Percentiles rank a stretch among this genome's conserved stretches.
Evolutionary conservation across 2,888 invertebrate species (phyloP).

Genomic region (Epistrophe eligans): DNA sequence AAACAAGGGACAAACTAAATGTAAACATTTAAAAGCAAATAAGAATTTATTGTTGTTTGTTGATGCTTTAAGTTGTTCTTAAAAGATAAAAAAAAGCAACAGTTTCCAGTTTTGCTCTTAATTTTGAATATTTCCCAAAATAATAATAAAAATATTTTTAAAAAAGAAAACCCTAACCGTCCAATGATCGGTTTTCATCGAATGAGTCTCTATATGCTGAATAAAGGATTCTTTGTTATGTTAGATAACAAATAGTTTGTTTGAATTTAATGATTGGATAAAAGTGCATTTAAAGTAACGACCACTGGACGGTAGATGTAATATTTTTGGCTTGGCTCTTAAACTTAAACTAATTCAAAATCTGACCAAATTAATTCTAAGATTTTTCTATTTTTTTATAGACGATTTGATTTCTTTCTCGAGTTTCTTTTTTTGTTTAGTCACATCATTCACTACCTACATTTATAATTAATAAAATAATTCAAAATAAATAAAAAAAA

Average conservation of each 20-base stretch:
- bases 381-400: conserved; percentile 53
- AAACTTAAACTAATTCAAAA: conserved; percentile 37
- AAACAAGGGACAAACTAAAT: conserved; percentile 40
- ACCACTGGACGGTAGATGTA: conserved; percentile 61
- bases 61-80: conserved; percentile 33
- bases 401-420: neutral
- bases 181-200: conserved; percentile 73
- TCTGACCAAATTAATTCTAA: conserved; percentile 69
- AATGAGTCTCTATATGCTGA: conserved; percentile 47
- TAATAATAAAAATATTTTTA: conserved; percentile 13
- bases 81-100: conserved; percentile 14
- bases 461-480: neutral
- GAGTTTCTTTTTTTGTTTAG: neutral
- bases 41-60: conserved; percentile 60
- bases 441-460: neutral
- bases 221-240: conserved; percentile 1
- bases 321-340: conserved; percentile 33
- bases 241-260: conserved; percentile 21
- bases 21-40: conserved; percentile 21
- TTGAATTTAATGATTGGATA: conserved; percentile 23
- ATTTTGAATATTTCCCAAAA: neutral
- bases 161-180: conserved; percentile 45
- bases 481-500: neutral
- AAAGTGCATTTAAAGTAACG: conserved; percentile 45
- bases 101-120: neutral